Evolutionary conservation across 2,797 vertebrate species (phyloP), one percentile per base, ranked within the genome.

Genomic region (Eulemur albifrons): DNA sequence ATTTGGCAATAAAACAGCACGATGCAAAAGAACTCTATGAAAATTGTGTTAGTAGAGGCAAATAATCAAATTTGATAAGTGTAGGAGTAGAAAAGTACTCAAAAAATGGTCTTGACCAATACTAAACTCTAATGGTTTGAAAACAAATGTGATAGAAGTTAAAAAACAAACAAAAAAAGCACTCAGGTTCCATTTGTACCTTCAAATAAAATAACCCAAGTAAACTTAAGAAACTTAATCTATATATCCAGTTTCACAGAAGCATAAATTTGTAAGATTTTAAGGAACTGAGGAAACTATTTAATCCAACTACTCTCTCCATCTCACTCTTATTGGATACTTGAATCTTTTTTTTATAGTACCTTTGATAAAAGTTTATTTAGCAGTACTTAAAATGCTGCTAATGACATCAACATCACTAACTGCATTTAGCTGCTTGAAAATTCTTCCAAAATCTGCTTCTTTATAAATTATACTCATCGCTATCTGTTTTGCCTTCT

Each of bases 1-100:
- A 20, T 43, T 91, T 96, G 90, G 30, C 70, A 96, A 81, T 91
- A 89, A 83, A 97, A 87, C 17, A 80, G 30, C 13, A 38, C 0
- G 32, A 11, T 77, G 40, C 14, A 67, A 95, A 93, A 93, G 30
- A 88, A 80, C 7, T 32, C 61, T 30, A 83, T 93, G 88, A 90
- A 75, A 88, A 80, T 81, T 69, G 48, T 65, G 45, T 94, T 83
- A 72, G 32, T 83, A 79, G 81, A 81, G 59, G 25, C 15, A 90
- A 93, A 82, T 84, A 83, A 91, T 69, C 30, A 90, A 82, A 45
- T 45, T 85, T 77, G 50, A 6, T 90, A 81, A 72, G 3, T 63
- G 12, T 83, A 63, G 57, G 63, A 72, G 63, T 63, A 95, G n/a
- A 59, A 95, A 63, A 45, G 1, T 69, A 81, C 35, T 85, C 48